Base-by-base conservation (phyloP, 2,888 invertebrate species). In the Drosophila trichaetosa region DNA sequence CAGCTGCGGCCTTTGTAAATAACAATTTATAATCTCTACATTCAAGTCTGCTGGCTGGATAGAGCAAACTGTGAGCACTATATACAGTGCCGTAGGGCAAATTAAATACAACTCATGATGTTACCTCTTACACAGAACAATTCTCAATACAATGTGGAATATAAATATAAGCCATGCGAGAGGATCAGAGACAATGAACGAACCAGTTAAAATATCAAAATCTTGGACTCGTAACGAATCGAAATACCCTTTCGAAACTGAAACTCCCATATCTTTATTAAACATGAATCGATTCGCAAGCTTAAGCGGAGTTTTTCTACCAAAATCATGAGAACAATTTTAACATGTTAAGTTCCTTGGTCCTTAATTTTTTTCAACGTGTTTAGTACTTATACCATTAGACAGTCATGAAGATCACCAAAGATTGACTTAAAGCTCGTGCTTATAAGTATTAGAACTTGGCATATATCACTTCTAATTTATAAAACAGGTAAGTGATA, bases 21-120 rank as follows among this genome's bases (percentile, higher is more conserved):
- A 80, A 60, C 69, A 64, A 83, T 83, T 62, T 77, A 77, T 69
- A 56, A 67, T 68, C 64, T 64, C 48, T 4, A 13, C 8, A 36
- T 29, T 38, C n/a, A 54, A 54, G 38, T 38, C 11, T 13, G 27
- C 5, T 48, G 24, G 4, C 46, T 38, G 11, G 24, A 27, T 29
- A 4, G n/a, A 18, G 11, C n/a, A 10, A 29, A 29, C n/a, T 13
- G 18, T 13, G 16, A 24, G 16, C 16, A 16, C 16, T 46, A 24
- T 24, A 24, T 46, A 13, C 10, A 18, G 33, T 27, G 48, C 5
- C 48, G n/a, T 48, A 1, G 8, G 51, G 51, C 31, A 31, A 33
- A 29, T 56, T 42, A 21, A 21, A 57, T 16, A 10, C n/a, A 33
- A 24, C 34, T 27, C 48, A 29, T 29, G 51, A 29, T 40, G 16